Evolutionary conservation across 1,140 invertebrate genomes (phyloP), one percentile per base, ranked within the genome.

Genomic region (Lepeophtheirus salmonis): DNA sequence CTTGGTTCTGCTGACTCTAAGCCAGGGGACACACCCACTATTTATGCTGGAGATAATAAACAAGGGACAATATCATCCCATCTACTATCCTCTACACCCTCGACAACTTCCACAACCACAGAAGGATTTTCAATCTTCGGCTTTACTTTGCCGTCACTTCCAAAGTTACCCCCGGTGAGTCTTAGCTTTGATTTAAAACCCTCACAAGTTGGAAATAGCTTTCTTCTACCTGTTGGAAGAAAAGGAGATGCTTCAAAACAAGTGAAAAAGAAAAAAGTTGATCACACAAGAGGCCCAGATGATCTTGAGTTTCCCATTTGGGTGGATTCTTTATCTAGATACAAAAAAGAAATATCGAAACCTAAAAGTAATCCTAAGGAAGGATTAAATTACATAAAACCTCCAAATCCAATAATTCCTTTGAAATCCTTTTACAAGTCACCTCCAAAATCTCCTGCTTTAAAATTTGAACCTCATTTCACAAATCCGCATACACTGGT

Each of bases 21-120:
- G 6, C 25, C 65, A 13, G 65, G 65, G 1, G 64, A 66, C 56
- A 66, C 65, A 0, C 65, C 65, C 10, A 66, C 65, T 14, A 66
- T 66, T 48, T 66, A 66, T 51, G 65, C 65, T 0, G 65, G 62
- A 18, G 14, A 22, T 2, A 25, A 57, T 23, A 30, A 57, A 3
- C 26, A 21, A 14, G 55, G 21, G n/a, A 18, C 50, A 16, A 12
- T 16, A 6, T 41, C 30, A 52, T 4, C 12, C 10, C 12, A 52
- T 12, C 30, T 41, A n/a, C 10, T 10, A 12, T n/a, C 20, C 6
- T 6, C 26, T 14, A 50, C 26, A 12, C 10, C 17, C 2, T 3
- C 16, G 25, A 56, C 53, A 54, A 25, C 13, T 13, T 2, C 41
- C 16, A 25, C 20, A 22, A 22, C 50, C 17, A 23, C 41, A 25